Evolutionary conservation across 2,797 vertebrate genomes (phyloP).

Genomic region (Morelia viridis): DNA sequence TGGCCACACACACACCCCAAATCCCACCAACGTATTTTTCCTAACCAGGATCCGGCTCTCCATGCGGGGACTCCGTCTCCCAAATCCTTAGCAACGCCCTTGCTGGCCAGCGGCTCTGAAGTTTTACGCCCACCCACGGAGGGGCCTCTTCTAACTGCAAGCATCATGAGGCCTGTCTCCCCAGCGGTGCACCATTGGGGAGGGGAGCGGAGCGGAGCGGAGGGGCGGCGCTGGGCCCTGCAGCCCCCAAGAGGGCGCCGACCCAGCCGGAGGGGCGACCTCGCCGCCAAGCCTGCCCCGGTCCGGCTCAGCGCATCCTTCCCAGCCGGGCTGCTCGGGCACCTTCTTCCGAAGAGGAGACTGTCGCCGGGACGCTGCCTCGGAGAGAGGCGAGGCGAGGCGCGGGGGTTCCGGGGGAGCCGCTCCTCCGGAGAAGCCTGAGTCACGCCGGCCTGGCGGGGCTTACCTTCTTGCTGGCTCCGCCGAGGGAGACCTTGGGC

Average conservation of each 20-base stretch:
- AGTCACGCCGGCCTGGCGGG: slow-evolving; percentile 54
- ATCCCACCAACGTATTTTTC: not conserved
- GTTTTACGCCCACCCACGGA: not conserved
- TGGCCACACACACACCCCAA: not conserved
- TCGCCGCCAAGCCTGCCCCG: not conserved
- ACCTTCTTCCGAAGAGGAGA: not conserved
- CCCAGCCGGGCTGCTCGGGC: not conserved
- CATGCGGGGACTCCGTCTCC: not conserved
- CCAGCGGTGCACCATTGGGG: not conserved
- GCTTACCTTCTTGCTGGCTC: slow-evolving; percentile 93
- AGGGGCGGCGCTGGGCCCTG: not conserved
- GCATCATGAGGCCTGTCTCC: not conserved
- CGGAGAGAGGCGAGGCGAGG: not conserved
- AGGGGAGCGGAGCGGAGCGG: no score
- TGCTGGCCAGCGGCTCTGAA: not conserved
- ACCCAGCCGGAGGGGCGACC: not conserved
- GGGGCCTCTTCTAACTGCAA: not conserved
- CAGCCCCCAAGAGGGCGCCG: not conserved
- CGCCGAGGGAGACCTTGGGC: slow-evolving; percentile 97
- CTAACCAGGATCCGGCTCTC: not conserved
- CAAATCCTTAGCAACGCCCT: not conserved
- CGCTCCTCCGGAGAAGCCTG: slow-evolving; percentile 21
- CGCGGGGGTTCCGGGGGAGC: not conserved
- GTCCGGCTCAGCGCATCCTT: not conserved
- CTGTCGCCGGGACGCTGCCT: not conserved